phyloP scores from a whole-genome alignment of 2,113 vertebrate genomes.

The Labeo rohita region DNA sequence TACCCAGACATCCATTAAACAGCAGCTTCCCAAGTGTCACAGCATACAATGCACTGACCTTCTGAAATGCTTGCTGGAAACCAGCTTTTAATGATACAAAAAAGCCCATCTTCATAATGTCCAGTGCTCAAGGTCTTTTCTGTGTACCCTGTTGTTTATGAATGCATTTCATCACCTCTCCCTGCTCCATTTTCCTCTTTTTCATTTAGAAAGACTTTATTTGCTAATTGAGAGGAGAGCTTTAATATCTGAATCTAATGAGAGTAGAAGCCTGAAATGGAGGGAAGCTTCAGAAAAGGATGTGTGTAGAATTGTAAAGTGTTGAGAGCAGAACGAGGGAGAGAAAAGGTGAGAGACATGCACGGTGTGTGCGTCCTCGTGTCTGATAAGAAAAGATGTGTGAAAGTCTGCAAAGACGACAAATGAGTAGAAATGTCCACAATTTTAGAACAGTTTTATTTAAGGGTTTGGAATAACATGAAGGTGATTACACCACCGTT shows the following conservation, averaged over 20 bases:
- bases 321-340: conserved; percentile 46
- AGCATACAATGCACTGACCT: neutral
- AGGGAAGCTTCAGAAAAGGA: conserved; percentile 26
- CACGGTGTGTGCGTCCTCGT: neutral
- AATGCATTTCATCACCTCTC: conserved; percentile 34
- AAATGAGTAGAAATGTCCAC: neutral
- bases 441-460: neutral
- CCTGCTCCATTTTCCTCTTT: conserved; percentile 36
- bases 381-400: neutral
- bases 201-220: conserved; percentile 49
- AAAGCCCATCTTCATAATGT: conserved; percentile 24
- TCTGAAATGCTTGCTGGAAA: neutral
- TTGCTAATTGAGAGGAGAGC: conserved; percentile 56
- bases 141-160: conserved; percentile 27
- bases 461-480: neutral
- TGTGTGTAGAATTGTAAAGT: conserved; percentile 15
- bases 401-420: neutral
- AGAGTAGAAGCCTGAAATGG: conserved; percentile 36
- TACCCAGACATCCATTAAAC: conserved; percentile 9
- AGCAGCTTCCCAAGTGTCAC: neutral
- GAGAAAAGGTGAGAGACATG: conserved; percentile 15
- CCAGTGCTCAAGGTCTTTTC: conserved; percentile 8
- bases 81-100: conserved; percentile 8
- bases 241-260: conserved; percentile 60
- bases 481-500: neutral